A percentile compares a stretch with the other conserved stretches of the same genome.
Conservation (phyloP, 2,113 vertebrate genomes). For the Heterochromis multidens region DNA sequence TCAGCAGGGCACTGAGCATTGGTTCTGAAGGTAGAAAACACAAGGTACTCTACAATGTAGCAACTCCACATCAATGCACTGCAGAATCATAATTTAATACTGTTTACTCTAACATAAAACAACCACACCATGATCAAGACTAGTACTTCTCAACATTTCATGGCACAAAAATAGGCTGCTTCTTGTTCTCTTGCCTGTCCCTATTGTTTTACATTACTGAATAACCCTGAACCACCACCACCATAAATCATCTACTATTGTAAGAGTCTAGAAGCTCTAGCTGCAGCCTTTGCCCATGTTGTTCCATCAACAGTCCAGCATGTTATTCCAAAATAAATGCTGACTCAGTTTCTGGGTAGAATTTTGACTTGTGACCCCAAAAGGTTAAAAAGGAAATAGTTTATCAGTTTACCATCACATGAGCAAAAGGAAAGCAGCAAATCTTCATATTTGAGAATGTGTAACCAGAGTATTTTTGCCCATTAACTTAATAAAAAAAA, state of each 20-base stretch:
- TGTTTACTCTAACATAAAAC: neutral
- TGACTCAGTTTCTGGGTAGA: neutral
- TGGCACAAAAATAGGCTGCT: neutral
- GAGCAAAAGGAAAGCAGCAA: neutral
- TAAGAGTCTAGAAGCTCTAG: neutral
- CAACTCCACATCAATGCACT: neutral
- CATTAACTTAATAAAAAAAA: too few relatives aligned
- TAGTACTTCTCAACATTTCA: neutral
- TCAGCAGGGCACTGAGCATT: slow-evolving; percentile 85
- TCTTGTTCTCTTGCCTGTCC: neutral
- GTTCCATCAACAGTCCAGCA: neutral
- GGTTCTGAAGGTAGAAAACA: slow-evolving; percentile 77
- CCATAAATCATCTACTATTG: neutral
- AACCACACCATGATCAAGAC: neutral
- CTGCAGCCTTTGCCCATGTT: neutral
- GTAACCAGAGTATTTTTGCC: neutral
- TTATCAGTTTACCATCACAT: neutral
- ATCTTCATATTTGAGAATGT: neutral
- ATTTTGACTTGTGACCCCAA: too few relatives aligned
- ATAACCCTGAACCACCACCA: neutral
- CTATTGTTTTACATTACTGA: neutral
- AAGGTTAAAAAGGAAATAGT: rapidly evolving
- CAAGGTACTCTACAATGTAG: neutral
- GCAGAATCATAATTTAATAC: neutral
- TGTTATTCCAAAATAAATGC: neutral